A percentile compares a stretch with the other conserved stretches of the same genome.
These are phyloP conservation scores for Formicarius rufipectus DNA, from an alignment of 2,113 vertebrate species.

Conservation along the genomic window DNA sequence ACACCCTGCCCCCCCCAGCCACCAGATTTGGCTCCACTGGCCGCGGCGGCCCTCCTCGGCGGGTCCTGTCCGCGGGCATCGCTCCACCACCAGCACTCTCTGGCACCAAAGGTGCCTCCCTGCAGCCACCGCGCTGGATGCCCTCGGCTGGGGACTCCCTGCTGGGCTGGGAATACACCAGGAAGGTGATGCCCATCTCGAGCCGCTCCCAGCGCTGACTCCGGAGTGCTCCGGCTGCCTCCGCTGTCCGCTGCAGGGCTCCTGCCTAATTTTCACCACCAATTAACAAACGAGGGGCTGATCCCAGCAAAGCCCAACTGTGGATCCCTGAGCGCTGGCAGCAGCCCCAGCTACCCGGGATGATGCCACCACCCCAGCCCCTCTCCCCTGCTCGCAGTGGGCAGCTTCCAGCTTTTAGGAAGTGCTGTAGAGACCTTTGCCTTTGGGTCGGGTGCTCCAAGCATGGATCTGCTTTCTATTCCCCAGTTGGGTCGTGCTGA, in stretches of 20 bases:
- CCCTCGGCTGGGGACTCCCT: neutral
- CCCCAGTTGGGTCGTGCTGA: neutral
- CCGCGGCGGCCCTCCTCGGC: neutral
- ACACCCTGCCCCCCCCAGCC: neutral
- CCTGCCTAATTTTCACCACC: neutral
- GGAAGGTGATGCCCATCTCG: neutral
- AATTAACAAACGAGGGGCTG: neutral
- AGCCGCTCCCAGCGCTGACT: neutral
- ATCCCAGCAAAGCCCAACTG: neutral
- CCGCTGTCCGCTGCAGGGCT: neutral
- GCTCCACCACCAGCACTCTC: neutral
- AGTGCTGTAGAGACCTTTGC: neutral
- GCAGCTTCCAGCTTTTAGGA: constrained; percentile 14
- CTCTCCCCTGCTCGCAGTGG: neutral
- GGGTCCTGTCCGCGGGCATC: neutral
- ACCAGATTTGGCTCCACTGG: neutral
- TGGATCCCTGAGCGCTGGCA: neutral
- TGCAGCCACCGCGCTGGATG: neutral
- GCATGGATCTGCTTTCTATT: neutral
- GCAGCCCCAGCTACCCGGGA: neutral
- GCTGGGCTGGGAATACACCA: accelerated
- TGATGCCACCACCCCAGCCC: neutral
- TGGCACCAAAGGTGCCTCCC: neutral
- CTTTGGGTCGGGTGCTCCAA: neutral
- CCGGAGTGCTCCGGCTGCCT: neutral